Evolutionary conservation across 2,113 vertebrate genomes (phyloP), one percentile per base, ranked within the genome.

Genomic region (Procavia capensis): DNA sequence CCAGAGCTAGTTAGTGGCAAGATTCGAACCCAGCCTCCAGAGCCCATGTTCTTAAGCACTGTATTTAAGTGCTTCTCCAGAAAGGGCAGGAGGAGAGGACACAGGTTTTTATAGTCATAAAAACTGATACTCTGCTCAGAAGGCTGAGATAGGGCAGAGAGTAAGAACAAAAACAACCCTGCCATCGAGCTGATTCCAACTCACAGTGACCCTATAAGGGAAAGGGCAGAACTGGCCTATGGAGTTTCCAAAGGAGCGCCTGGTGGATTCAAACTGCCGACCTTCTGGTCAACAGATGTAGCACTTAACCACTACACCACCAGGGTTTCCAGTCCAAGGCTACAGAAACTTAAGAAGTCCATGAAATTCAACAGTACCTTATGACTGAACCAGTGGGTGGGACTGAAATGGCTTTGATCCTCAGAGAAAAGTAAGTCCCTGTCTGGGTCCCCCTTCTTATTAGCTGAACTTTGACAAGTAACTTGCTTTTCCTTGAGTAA

Each of bases 331-430:
- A n/a, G n/a, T n/a, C 34, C 24, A 17, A 2, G 2, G 59, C 84
- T 14, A 5, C 6, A 31, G 72, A 74, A 75, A 57, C 36, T 29
- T 9, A 20, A 36, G 34, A n/a, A 16, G 45, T 47, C 39, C 29
- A 41, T 4, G 7, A 16, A 34, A 24, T 4, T 80, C 64, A 0
- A 2, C 0, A n/a, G 0, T 34, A 22, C 20, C 20, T 17, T 6
- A 36, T 20, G 22, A 19, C 50, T 22, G 2, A 59, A 47, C 9
- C 7, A 41, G 25, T 6, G 43, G 7, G 27, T 6, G 1, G 29
- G 1, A 34, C 13, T 24, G n/a, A 50, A 41, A 61, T 36, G 76
- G 50, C n/a, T 25, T 20, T 17, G 61, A 22, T 13, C 79, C 36
- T 13, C 79, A 11, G 43, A 41, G 57, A 76, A 41, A 75, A 6